A percentile compares a stretch with the other conserved stretches of the same genome.
phyloP scores from a whole-genome alignment of 2,113 vertebrate genomes.

The Gambusia holbrooki region DNA sequence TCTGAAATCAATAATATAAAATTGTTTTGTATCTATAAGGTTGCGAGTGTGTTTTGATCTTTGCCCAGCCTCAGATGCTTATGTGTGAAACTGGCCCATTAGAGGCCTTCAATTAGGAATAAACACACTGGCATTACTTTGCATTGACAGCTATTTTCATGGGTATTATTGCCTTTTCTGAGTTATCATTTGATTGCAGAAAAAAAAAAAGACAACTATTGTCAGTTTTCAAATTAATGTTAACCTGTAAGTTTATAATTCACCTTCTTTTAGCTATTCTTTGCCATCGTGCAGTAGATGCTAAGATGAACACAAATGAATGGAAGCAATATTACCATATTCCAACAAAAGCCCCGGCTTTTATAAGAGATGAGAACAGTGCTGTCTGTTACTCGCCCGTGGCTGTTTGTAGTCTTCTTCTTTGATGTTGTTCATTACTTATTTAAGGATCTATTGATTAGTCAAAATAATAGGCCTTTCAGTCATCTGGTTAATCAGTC shows the following conservation, averaged over 20 bases:
- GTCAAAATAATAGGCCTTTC: slow-evolving; percentile 68
- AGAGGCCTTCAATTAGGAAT: too few relatives aligned
- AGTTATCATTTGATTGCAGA: not conserved
- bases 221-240: not conserved
- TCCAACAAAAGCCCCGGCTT: slow-evolving; percentile 64
- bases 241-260: slow-evolving; percentile 8
- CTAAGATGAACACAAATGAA: slow-evolving; percentile 51
- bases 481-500: slow-evolving; percentile 72
- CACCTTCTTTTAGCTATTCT: slow-evolving; percentile 21
- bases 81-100: too few relatives aligned
- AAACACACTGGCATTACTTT: not conserved
- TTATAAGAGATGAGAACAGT: slow-evolving; percentile 68
- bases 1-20: not conserved
- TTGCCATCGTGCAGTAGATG: slow-evolving; percentile 29
- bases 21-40: not conserved
- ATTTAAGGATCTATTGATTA: slow-evolving; percentile 78
- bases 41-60: too few relatives aligned
- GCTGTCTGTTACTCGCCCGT: slow-evolving; percentile 61
- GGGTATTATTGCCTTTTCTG: not conserved
- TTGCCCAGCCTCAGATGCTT: not conserved
- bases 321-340: slow-evolving; percentile 64
- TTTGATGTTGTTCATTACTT: slow-evolving; percentile 74
- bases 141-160: not conserved
- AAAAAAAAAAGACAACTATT: not conserved
- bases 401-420: slow-evolving; percentile 64